Evolutionary conservation across 2,113 vertebrate species (phyloP).

Genomic region (Dissostichus mawsoni): DNA sequence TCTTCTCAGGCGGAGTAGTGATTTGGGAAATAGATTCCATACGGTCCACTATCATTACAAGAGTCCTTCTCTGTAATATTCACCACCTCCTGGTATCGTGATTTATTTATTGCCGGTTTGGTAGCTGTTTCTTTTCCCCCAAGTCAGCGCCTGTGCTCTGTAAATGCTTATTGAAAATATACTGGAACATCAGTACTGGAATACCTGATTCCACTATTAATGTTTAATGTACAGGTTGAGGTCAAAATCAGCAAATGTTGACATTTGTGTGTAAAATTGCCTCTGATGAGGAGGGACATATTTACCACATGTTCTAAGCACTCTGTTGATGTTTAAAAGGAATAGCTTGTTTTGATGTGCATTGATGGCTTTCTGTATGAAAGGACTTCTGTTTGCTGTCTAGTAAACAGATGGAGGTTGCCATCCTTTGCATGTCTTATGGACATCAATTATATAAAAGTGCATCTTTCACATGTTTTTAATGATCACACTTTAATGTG

Average conservation of each 20-base stretch:
- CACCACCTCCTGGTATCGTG: constrained; percentile 45
- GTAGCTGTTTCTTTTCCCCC: constrained; percentile 14
- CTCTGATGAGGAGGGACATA: constrained; percentile 26
- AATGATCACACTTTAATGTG: constrained; percentile 28
- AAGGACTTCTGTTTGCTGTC: constrained; percentile 26
- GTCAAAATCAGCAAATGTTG: constrained; percentile 40
- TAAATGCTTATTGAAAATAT: constrained; percentile 49
- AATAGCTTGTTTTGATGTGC: constrained; percentile 43
- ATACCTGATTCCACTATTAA: constrained; percentile 2
- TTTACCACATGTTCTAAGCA: constrained; percentile 49
- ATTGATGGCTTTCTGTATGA: constrained; percentile 34
- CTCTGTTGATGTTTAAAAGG: constrained; percentile 49
- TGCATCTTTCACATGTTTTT: constrained; percentile 20
- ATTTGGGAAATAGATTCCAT: constrained; percentile 67
- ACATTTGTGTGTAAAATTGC: constrained; percentile 25
- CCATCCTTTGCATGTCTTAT: constrained; percentile 28
- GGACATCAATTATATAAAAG: constrained; percentile 12
- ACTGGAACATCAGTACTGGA: constrained; percentile 24
- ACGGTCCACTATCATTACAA: constrained; percentile 50
- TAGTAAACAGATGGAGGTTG: constrained; percentile 39
- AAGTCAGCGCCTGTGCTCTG: constrained; percentile 32
- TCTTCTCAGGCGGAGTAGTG: constrained; percentile 51
- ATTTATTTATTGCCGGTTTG: constrained; percentile 49
- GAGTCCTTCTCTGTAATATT: constrained; percentile 44
- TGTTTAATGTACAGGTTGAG: constrained; percentile 22